Evolutionary conservation across 92 coral and sea anemone genomes (phyloP).

Genomic region (Epizoanthus rinbou): DNA sequence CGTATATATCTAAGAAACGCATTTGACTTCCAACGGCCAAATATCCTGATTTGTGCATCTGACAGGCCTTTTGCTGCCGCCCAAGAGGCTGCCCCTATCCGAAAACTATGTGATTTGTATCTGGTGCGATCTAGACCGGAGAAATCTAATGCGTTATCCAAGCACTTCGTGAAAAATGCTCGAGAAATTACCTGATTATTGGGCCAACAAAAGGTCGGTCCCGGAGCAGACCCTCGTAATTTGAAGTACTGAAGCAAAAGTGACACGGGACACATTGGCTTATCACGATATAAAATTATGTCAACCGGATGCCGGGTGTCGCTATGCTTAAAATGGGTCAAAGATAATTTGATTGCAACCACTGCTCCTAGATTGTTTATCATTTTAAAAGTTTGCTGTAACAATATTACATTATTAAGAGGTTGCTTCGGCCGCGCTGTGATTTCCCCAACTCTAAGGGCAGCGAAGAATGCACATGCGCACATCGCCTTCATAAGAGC

Average conservation of each 20-base stretch:
- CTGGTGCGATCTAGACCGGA: neutral
- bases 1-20: slow-evolving; percentile 30
- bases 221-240: neutral
- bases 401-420: too few species aligned
- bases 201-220: slow-evolving; percentile 19
- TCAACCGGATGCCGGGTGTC: neutral
- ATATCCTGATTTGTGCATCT: slow-evolving; percentile 15
- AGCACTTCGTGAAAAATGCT: too few species aligned
- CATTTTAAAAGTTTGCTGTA: neutral
- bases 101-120: slow-evolving; percentile 36
- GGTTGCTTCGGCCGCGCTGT: slow-evolving; percentile 22
- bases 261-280: slow-evolving; percentile 9
- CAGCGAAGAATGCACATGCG: slow-evolving; percentile 39
- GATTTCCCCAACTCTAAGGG: slow-evolving; percentile 53
- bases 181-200: neutral
- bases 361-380: too few species aligned
- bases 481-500: slow-evolving; percentile 45
- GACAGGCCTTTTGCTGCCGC: slow-evolving; percentile 35
- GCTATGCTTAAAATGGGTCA: neutral
- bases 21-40: slow-evolving; percentile 40
- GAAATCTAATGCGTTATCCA: slow-evolving; percentile 7
- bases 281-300: neutral
- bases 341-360: neutral
- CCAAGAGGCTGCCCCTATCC: slow-evolving; percentile 31
- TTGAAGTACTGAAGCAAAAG: neutral